Evolutionary conservation across 2,888 invertebrate genomes (phyloP), one percentile per base, ranked within the genome.

Genomic region (Tachystola acroxantha): DNA sequence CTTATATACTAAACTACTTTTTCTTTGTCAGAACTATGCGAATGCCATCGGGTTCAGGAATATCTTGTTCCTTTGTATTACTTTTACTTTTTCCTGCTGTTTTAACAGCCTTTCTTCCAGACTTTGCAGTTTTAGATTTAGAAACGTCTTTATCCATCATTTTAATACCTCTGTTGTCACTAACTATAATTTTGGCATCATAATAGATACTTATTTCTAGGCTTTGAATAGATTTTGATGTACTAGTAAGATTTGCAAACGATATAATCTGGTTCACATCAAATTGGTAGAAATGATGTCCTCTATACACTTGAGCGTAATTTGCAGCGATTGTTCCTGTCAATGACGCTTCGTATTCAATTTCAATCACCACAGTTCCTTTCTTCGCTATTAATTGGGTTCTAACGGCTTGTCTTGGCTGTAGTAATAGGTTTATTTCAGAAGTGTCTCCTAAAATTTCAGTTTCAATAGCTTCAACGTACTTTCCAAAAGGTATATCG

Each of bases 241-340:
- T n/a, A 2, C 22, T 7, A 1, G 24, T 9, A n/a, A 24, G 24
- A n/a, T 24, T 24, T 2, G 3, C n/a, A n/a, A n/a, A 4, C n/a
- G n/a, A 9, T 33, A 34, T 34, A 0, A 51, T 45, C 0, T 25
- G 36, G 10, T 42, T 43, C 1, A 53, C n/a, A 9, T 43, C 43
- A 7, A 43, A 32, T 0, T 32, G 14, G 50, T 50, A 52, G 40
- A 50, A 54, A 25, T 49, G 40, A 14, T 48, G 48, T 3, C 45
- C 48, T 7, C 43, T 40, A 27, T 31, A 43, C 2, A 7, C 12
- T 0, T 31, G n/a, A 2, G 22, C 12, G 28, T 46, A 54, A 37
- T 52, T 48, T 11, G 42, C 43, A 5, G 42, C 52, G 0, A 40
- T 7, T 7, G 12, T 19, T 22, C 51, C 54, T 0, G 22, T 7